These are phyloP conservation scores for Gambusia affinis DNA, from an alignment of 2,113 vertebrate genomes.

Conservation along the genomic window DNA sequence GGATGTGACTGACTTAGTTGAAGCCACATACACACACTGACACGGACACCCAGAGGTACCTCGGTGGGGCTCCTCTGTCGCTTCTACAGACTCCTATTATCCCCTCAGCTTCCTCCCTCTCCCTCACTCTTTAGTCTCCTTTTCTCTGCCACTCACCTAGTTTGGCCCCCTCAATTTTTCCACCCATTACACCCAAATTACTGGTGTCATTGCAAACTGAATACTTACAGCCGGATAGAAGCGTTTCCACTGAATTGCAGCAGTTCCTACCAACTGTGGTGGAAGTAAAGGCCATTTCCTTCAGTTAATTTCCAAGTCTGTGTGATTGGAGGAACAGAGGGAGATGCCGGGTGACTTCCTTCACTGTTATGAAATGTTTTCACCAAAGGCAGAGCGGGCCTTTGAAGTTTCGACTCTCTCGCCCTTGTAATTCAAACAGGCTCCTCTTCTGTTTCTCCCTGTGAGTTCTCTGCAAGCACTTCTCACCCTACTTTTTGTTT, in stretches of 20 bases:
- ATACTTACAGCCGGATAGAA: slow-evolving; percentile 52
- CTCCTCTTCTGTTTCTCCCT: slow-evolving; percentile 51
- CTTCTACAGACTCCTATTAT: slow-evolving; percentile 47
- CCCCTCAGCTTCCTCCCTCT: slow-evolving; percentile 47
- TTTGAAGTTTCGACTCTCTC: slow-evolving; percentile 69
- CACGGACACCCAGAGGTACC: slow-evolving; percentile 18
- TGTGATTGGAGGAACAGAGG: slow-evolving; percentile 64
- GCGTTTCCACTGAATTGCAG: slow-evolving; percentile 42
- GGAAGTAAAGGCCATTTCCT: slow-evolving; percentile 63
- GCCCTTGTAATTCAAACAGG: slow-evolving; percentile 64
- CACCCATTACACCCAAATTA: slow-evolving; percentile 66
- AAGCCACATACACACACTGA: slow-evolving; percentile 37
- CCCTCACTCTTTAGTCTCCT: slow-evolving; percentile 26
- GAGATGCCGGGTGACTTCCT: slow-evolving; percentile 67
- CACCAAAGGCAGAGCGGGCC: slow-evolving; percentile 60
- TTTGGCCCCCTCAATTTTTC: slow-evolving; percentile 57
- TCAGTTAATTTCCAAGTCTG: slow-evolving; percentile 70
- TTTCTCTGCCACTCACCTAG: slow-evolving; percentile 46
- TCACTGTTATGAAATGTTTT: slow-evolving; percentile 64
- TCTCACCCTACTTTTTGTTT: slow-evolving; percentile 47
- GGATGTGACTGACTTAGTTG: slow-evolving; percentile 51
- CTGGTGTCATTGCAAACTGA: slow-evolving; percentile 65
- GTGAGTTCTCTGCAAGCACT: slow-evolving; percentile 44
- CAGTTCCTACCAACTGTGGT: slow-evolving; percentile 25
- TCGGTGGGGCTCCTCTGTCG: slow-evolving; percentile 26